Percentiles rank a stretch among this genome's conserved stretches.
Conservation (phyloP, 2,113 vertebrate species). For the Potamarius usumacintae region DNA sequence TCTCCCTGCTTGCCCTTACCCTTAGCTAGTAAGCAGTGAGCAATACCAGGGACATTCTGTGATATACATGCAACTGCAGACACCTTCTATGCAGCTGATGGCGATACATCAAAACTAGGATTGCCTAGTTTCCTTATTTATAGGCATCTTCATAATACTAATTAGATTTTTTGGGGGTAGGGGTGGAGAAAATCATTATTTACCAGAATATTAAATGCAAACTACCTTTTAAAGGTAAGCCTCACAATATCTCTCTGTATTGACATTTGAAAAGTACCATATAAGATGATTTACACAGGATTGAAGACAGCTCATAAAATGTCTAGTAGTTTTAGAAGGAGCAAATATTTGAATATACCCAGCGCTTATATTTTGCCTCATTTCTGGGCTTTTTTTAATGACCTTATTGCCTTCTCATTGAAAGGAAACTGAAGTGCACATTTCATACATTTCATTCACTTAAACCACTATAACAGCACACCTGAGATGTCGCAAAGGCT, state of each 20-base stretch:
- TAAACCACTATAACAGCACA: conserved; percentile 50
- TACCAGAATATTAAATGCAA: background rate
- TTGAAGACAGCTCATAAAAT: background rate
- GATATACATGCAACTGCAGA: background rate
- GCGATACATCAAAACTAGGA: background rate
- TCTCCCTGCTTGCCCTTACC: background rate
- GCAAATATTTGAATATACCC: no score
- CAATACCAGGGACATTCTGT: no score
- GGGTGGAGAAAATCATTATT: background rate
- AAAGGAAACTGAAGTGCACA: no score
- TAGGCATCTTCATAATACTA: background rate
- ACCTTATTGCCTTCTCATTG: background rate
- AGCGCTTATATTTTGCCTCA: background rate
- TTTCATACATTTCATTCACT: background rate
- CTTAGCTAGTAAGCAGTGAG: no score
- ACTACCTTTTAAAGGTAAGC: background rate
- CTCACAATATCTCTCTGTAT: background rate
- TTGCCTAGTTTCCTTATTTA: background rate
- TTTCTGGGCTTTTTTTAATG: background rate
- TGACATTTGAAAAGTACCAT: background rate
- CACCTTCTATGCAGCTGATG: background rate
- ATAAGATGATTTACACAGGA: background rate
- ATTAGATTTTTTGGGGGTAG: background rate
- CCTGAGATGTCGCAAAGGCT: conserved; percentile 80
- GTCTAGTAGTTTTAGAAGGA: background rate